Conservation (phyloP, 2,113 vertebrate genomes). For the Lasiurus cinereus region DNA sequence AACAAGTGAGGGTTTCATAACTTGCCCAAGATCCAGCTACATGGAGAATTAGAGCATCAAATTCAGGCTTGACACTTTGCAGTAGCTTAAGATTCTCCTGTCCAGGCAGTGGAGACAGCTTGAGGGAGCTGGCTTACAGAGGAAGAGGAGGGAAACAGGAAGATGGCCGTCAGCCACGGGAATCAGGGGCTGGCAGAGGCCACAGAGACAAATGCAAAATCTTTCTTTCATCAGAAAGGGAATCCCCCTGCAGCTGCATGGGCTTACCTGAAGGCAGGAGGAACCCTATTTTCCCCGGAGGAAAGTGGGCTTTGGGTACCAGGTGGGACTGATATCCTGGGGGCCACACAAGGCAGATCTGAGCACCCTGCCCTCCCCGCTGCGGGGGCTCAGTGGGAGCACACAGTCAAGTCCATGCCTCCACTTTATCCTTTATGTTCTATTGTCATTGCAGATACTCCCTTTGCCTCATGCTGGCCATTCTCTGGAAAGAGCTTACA, state of each 20-base stretch:
- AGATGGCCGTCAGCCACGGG: not conserved
- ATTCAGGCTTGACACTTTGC: not conserved
- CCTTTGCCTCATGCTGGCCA: not conserved
- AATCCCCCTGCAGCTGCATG: not conserved
- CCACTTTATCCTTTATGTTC: not conserved
- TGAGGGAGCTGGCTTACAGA: not conserved
- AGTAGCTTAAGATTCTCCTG: not conserved
- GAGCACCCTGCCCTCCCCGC: not conserved
- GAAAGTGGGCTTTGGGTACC: not conserved
- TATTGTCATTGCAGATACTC: not conserved
- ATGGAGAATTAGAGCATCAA: not conserved
- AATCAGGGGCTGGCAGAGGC: not conserved
- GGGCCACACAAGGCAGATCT: not conserved
- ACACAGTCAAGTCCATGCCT: not conserved
- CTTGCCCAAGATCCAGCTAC: not conserved
- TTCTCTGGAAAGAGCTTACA: not conserved
- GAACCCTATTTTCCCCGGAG: not conserved
- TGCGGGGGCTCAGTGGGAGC: not conserved
- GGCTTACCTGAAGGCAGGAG: not conserved
- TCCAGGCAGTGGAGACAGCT: accelerated
- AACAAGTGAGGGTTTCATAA: not conserved
- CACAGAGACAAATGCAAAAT: not conserved
- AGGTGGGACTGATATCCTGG: not conserved
- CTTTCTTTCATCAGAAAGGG: not conserved
- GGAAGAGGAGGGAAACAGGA: not conserved